A percentile compares a stretch with the other conserved stretches of the same genome.
phyloP scores from a whole-genome alignment of 2,797 vertebrate genomes.

The Neosilurus hyrtlii region DNA sequence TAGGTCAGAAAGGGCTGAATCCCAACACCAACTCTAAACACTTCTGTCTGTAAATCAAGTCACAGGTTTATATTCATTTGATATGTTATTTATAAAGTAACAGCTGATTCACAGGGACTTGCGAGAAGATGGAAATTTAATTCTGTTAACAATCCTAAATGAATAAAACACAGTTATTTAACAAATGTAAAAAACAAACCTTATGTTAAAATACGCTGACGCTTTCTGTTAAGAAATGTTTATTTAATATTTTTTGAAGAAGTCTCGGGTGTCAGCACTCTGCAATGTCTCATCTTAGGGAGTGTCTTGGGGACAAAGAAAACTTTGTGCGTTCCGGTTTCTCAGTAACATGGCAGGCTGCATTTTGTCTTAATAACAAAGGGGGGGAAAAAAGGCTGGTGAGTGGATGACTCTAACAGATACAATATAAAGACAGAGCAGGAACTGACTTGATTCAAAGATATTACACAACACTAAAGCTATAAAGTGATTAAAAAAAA shows the following conservation, averaged over 20 bases:
- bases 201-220: background rate
- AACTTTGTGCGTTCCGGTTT: background rate
- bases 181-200: background rate
- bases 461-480: background rate
- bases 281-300: background rate
- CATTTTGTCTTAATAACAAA: background rate
- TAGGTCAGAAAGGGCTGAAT: background rate
- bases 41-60: background rate
- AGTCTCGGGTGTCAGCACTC: background rate
- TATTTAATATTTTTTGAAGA: background rate
- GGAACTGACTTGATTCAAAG: background rate
- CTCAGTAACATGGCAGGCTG: background rate
- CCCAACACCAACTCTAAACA: background rate
- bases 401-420: background rate
- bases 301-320: background rate
- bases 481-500: background rate
- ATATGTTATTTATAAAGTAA: background rate
- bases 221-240: background rate
- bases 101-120: background rate
- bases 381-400: background rate
- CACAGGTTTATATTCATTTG: background rate
- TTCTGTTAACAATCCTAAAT: no score
- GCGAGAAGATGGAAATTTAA: background rate
- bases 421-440: background rate
- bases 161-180: background rate